Evolutionary conservation across 2,888 invertebrate species (phyloP), one percentile per base, ranked within the genome.

Genomic region (Eueremaeus valkanovi): DNA sequence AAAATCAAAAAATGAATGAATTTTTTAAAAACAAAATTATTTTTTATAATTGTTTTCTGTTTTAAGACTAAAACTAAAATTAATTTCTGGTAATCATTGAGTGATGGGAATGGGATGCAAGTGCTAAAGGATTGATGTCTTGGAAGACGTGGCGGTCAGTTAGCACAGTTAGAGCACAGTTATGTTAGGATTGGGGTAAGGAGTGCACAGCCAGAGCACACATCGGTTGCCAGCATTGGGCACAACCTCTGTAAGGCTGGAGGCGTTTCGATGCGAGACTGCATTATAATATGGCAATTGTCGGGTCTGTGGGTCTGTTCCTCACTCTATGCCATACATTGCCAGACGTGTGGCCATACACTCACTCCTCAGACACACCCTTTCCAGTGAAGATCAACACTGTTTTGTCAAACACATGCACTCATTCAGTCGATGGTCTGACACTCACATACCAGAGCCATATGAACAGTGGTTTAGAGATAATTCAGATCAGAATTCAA

Each of bases 81-180:
- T n/a, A n/a, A n/a, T n/a, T n/a, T n/a, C n/a, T n/a, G n/a, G n/a
- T n/a, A n/a, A n/a, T n/a, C n/a, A n/a, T n/a, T n/a, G n/a, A n/a
- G n/a, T n/a, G n/a, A n/a, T n/a, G n/a, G n/a, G n/a, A n/a, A n/a
- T 36, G 36, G 11, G 11, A 36, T 36, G 11, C 5, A 36, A 36
- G 36, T 36, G 36, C n/a, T n/a, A 36, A 36, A 36, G 6, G 36
- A 8, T 11, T 36, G 5, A 36, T 58, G 29, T 3, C 1, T 51
- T 29, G 29, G 1, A 36, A 66, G 66, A 66, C 66, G 66, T 66
- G 66, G 66, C 66, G 66, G 66, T 66, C 66, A 66, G 66, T 61
- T 31, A 18, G 55, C 27, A 21, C 8, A 21, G 27, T n/a, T 49
- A 49, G 18, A 49, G 49, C 49, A 49, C 49, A 9, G 49, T n/a